A percentile compares a stretch with the other conserved stretches of the same genome.
Evolutionary conservation across 2,888 invertebrate species (phyloP).

Genomic region (Clunio marinus): DNA sequence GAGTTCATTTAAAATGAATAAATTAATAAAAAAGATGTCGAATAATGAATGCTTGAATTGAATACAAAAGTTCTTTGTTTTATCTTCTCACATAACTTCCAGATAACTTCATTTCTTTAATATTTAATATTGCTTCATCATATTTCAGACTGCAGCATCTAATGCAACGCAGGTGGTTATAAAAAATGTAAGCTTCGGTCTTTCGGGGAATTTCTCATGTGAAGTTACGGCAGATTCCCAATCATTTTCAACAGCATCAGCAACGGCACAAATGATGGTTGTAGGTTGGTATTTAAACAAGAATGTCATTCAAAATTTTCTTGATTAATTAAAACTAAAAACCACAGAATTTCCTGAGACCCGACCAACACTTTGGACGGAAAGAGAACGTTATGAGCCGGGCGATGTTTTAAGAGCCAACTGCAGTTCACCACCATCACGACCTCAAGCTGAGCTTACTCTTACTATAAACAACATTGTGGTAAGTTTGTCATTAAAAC

Average conservation of each 20-base stretch:
- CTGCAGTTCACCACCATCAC: constrained; percentile 74
- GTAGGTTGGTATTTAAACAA: constrained; percentile 61
- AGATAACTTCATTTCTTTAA: background rate
- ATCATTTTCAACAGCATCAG: constrained; percentile 64
- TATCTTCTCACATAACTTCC: too few relatives aligned
- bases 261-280: constrained; percentile 64
- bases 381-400: constrained; percentile 68
- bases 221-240: constrained; percentile 73
- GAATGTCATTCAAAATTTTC: background rate
- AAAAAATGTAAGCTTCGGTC: constrained; percentile 62
- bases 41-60: too few relatives aligned
- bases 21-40: too few relatives aligned
- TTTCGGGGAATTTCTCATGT: constrained; percentile 74
- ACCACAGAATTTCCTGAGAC: constrained; percentile 64
- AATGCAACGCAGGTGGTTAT: constrained; percentile 71
- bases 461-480: constrained; percentile 73
- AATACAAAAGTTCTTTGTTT: too few relatives aligned
- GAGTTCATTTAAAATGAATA: constrained; percentile 1
- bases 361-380: constrained; percentile 65
- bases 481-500: constrained; percentile 67
- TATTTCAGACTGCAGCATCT: constrained; percentile 63
- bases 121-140: constrained; percentile 36
- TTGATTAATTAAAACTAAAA: background rate
- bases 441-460: constrained; percentile 67
- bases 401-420: constrained; percentile 72